These are phyloP conservation scores for Psilopogon haemacephalus DNA, from an alignment of 2,113 vertebrate species.

Conservation along the genomic window DNA sequence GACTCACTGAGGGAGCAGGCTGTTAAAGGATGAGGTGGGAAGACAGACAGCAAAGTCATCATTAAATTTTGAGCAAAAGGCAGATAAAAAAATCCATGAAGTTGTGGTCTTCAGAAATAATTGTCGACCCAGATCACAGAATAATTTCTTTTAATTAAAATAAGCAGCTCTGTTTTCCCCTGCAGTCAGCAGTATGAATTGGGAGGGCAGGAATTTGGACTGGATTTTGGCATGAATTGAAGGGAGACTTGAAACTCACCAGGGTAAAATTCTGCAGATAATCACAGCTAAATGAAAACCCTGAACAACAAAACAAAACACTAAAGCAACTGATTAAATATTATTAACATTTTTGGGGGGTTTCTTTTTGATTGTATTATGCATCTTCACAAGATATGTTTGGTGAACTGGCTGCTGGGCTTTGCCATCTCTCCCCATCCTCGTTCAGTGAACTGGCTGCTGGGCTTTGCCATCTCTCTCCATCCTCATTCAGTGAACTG, in stretches of 20 bases:
- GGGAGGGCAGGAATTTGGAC: background rate
- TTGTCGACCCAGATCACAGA: background rate
- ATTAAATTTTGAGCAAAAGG: constrained; percentile 10
- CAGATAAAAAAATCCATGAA: background rate
- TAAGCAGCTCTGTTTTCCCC: background rate
- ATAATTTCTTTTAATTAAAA: constrained; percentile 14
- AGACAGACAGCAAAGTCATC: constrained; percentile 18
- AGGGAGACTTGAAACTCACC: background rate
- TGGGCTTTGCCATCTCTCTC: background rate
- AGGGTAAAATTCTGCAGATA: background rate
- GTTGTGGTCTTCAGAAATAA: background rate
- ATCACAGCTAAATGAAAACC: background rate
- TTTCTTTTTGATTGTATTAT: background rate
- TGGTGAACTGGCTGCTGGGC: background rate
- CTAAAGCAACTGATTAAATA: background rate
- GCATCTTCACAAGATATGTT: background rate
- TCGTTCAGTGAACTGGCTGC: background rate
- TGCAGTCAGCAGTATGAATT: background rate
- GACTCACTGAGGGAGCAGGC: background rate
- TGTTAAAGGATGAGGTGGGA: constrained; percentile 15
- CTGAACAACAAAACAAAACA: background rate
- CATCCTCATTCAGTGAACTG: background rate
- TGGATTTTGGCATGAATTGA: background rate
- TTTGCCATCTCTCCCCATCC: background rate
- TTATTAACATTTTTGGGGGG: background rate